Conservation (phyloP, 2,888 invertebrate genomes). For the Malachius bipustulatus region DNA sequence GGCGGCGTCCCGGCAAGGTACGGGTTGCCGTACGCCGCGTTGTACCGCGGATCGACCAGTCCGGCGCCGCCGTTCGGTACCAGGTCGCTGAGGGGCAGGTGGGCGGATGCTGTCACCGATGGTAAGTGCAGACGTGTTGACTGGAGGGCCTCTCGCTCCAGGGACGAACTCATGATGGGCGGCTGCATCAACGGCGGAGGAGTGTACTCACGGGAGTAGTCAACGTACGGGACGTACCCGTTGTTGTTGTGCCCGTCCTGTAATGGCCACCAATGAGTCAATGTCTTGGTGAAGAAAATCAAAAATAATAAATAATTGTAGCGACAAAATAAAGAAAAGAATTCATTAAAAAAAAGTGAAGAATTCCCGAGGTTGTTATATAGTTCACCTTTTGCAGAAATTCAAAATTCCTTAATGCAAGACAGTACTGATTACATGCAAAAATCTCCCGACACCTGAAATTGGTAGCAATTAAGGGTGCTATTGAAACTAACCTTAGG, state of each 20-base stretch:
- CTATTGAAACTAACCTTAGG: conserved; percentile 43
- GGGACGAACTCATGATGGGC: conserved; percentile 43
- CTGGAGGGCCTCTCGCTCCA: conserved; percentile 32
- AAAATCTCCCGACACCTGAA: background rate
- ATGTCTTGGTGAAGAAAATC: no score
- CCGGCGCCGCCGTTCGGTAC: conserved; percentile 32
- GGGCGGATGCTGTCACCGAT: conserved; percentile 26
- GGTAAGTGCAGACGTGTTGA: conserved; percentile 37
- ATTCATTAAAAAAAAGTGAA: no score
- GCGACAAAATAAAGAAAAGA: no score
- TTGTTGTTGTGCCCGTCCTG: conserved; percentile 74
- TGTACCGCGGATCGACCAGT: conserved; percentile 67
- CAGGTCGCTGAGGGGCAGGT: conserved; percentile 32
- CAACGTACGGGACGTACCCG: conserved; percentile 79
- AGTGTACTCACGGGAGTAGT: conserved; percentile 80
- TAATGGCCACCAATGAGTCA: no score
- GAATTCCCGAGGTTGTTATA: no score
- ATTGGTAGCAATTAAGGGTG: conserved; percentile 8
- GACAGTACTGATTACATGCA: no score
- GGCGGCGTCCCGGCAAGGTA: conserved; percentile 56
- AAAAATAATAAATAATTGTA: no score
- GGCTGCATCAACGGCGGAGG: conserved; percentile 60
- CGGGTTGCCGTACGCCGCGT: conserved; percentile 82
- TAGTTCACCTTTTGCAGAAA: no score
- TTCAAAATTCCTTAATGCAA: no score